Percentiles rank a stretch among this genome's conserved stretches.
phyloP scores from a whole-genome alignment of 2,113 vertebrate genomes.

The Camarhynchus parvulus region DNA sequence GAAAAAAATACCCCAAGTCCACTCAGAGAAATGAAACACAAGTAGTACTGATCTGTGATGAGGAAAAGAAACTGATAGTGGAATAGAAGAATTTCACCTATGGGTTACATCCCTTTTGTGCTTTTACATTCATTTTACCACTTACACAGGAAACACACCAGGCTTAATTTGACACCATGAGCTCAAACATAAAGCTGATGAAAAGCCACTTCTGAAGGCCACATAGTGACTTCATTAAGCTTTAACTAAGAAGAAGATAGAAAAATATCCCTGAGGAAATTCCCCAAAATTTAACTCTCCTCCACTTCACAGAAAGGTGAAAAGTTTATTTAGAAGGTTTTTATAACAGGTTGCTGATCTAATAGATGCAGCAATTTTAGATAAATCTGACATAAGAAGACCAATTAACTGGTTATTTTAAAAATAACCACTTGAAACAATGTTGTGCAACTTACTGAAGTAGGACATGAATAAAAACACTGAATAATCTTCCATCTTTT shows the following conservation, averaged over 20 bases:
- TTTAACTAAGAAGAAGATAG: background rate
- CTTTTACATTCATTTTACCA: background rate
- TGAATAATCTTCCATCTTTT: background rate
- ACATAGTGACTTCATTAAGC: background rate
- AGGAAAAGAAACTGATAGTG: background rate
- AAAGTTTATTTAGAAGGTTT: background rate
- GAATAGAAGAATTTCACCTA: background rate
- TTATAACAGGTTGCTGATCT: background rate
- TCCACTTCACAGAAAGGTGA: background rate
- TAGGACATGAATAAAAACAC: background rate
- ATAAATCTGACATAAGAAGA: background rate
- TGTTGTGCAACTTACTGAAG: background rate
- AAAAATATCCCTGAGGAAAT: background rate
- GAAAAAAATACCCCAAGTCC: background rate
- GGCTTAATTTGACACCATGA: background rate
- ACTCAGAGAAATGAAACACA: background rate
- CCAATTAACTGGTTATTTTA: background rate
- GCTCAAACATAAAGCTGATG: background rate
- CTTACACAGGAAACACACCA: background rate
- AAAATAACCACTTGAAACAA: background rate
- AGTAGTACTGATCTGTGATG: background rate
- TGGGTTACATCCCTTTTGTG: background rate
- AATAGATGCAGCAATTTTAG: background rate
- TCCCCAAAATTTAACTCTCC: too few relatives aligned
- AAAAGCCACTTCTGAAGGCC: background rate